Conservation (phyloP, 1,140 invertebrate genomes). For the Dinoponera quadriceps region DNA sequence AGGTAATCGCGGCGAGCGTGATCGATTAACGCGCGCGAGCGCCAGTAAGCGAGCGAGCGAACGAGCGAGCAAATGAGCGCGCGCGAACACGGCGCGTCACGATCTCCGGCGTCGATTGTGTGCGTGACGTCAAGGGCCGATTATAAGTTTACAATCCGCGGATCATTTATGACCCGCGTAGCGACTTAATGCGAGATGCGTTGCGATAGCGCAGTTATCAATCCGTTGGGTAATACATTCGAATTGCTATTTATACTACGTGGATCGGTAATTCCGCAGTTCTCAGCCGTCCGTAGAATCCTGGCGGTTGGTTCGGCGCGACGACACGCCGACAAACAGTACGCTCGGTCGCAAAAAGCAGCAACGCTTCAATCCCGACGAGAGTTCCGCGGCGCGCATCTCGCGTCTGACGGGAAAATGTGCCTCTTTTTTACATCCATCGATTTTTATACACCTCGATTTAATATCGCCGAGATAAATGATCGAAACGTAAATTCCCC, state of each 20-base stretch:
- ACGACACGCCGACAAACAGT: too few species aligned
- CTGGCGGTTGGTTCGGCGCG: not conserved
- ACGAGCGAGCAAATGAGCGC: not conserved
- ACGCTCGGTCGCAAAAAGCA: too few species aligned
- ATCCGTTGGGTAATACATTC: conserved; percentile 43
- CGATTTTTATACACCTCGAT: too few species aligned
- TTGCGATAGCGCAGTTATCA: conserved; percentile 47
- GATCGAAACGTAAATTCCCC: too few species aligned
- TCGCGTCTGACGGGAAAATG: too few species aligned
- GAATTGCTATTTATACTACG: conserved; percentile 46
- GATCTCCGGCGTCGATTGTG: conserved; percentile 59
- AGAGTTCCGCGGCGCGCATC: too few species aligned
- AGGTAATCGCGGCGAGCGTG: conserved; percentile 64
- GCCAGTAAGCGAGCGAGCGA: not conserved
- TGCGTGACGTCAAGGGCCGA: conserved; percentile 60
- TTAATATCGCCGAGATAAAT: too few species aligned
- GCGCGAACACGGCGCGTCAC: conserved; percentile 29
- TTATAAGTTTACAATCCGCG: conserved; percentile 26
- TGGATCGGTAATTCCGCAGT: not conserved
- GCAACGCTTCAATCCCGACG: too few species aligned
- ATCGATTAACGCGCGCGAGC: conserved; percentile 56
- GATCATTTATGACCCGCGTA: conserved; percentile 5
- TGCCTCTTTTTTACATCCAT: too few species aligned
- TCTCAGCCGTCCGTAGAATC: conserved; percentile 28
- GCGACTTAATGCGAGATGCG: conserved; percentile 26